Base-by-base conservation (phyloP, 2,797 vertebrate genomes). In the Argya squamiceps region DNA sequence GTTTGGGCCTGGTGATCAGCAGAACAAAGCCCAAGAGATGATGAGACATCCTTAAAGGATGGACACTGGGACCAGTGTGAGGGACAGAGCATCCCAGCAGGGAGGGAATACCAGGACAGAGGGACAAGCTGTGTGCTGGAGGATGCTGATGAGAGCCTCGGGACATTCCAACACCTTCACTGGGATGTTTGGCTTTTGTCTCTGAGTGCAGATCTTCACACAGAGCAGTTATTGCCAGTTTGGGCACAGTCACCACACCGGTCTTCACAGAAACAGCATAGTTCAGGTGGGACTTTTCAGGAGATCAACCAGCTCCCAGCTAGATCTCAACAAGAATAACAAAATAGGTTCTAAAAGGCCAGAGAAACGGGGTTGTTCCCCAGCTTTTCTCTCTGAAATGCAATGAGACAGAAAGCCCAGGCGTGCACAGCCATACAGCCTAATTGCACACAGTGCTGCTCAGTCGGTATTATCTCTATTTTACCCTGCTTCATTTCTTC, bases 401-500 rank as follows among this genome's bases (percentile, higher is more conserved):
- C 43, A 36, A 7, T 0, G 39, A 78, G 77, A 84, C 37, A 60
- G 46, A 55, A 41, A 63, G 23, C 50, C 73, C 36, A 43, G 14
- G 20, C 1, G 0, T 13, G 39, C 50, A 56, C 32, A 52, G 49
- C 47, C n/a, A 5, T 18, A 23, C 2, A 46, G 50, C 22, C 83
- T 90, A 70, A 84, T 79, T 75, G 73, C 36, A 46, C 11, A 13
- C 11, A 43, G 50, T 26, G n/a, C 68, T 36, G 15, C 43, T 84
- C 70, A 34, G n/a, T 52, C 55, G 32, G 5, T 62, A 65, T 80
- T 80, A 60, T 36, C 62, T 65, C 4, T 90, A 88, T 84, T 84
- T 81, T 32, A 58, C 65, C 24, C 53, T 47, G 71, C 60, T 89
- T 74, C 80, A 58, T 78, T 91, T 90, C 76, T 86, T 53, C 79